A percentile compares a stretch with the other conserved stretches of the same genome.
These are phyloP conservation scores for Bufo gargarizans DNA, from an alignment of 2,113 vertebrate species.

Conservation along the genomic window DNA sequence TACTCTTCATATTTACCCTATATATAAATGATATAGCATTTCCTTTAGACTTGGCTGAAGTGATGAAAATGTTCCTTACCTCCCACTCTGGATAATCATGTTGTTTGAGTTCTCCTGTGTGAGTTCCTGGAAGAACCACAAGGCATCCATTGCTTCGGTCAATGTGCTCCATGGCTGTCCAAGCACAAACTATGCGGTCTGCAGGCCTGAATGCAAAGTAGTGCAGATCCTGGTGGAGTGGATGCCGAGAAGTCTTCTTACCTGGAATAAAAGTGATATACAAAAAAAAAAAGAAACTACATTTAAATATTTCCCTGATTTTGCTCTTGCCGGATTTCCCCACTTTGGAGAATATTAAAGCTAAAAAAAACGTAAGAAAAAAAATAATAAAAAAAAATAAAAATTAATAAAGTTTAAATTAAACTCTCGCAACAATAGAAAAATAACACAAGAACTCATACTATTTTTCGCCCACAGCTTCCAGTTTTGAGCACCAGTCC, in stretches of 20 bases:
- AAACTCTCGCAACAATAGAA: no score
- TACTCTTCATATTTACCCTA: no score
- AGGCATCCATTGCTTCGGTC: slow-evolving; percentile 85
- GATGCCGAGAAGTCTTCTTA: slow-evolving; percentile 89
- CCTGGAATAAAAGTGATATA: slow-evolving; percentile 69
- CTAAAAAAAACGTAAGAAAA: neutral
- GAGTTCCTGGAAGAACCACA: slow-evolving; percentile 85
- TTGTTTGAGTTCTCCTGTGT: slow-evolving; percentile 77
- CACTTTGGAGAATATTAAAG: neutral
- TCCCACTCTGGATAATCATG: slow-evolving; percentile 86
- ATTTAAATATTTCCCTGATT: neutral
- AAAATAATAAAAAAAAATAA: no score
- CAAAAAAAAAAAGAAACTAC: neutral
- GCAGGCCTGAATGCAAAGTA: slow-evolving; percentile 89
- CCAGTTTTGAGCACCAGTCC: no score
- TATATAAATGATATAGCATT: no score
- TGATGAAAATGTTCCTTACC: slow-evolving; percentile 67
- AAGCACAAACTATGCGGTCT: slow-evolving; percentile 81
- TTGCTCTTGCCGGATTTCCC: neutral
- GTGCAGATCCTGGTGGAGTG: slow-evolving; percentile 94
- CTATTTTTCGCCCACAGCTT: no score
- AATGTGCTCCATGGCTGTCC: slow-evolving; percentile 91
- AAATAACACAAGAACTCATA: no score
- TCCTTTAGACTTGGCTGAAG: neutral
- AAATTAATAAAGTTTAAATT: no score